These are phyloP conservation scores for Platalea minor DNA, from an alignment of 2,797 vertebrate species.

Conservation along the genomic window DNA sequence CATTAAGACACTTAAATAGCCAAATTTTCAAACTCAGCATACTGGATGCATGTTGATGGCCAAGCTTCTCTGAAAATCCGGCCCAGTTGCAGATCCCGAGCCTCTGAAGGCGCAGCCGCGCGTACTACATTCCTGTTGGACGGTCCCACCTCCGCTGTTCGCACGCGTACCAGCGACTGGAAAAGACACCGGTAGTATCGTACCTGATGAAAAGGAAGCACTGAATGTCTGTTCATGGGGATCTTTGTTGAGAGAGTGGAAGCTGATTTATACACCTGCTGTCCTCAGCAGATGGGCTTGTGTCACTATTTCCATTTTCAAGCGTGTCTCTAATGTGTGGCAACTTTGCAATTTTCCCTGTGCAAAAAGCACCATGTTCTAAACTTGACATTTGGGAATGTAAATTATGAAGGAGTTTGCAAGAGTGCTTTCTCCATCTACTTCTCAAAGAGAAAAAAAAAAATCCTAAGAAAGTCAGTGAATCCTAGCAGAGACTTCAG, in stretches of 20 bases:
- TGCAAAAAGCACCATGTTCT: background rate
- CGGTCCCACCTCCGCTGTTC: background rate
- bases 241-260: background rate
- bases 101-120: background rate
- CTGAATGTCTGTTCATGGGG: background rate
- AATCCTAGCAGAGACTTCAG: slow-evolving; percentile 23
- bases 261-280: background rate
- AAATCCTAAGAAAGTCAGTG: background rate
- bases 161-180: fast-evolving
- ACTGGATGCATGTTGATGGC: background rate
- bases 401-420: background rate
- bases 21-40: background rate
- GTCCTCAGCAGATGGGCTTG: background rate
- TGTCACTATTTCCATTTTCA: background rate
- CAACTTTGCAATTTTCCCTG: background rate
- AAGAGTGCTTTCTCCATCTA: background rate
- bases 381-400: background rate
- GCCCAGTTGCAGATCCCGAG: background rate
- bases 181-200: background rate
- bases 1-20: background rate
- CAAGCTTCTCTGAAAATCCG: background rate
- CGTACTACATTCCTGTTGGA: background rate
- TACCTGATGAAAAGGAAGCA: background rate
- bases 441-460: background rate
- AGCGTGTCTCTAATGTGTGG: background rate